Evolutionary conservation across 2,113 vertebrate species (phyloP).

Genomic region (Ceuthmochares aereus): DNA sequence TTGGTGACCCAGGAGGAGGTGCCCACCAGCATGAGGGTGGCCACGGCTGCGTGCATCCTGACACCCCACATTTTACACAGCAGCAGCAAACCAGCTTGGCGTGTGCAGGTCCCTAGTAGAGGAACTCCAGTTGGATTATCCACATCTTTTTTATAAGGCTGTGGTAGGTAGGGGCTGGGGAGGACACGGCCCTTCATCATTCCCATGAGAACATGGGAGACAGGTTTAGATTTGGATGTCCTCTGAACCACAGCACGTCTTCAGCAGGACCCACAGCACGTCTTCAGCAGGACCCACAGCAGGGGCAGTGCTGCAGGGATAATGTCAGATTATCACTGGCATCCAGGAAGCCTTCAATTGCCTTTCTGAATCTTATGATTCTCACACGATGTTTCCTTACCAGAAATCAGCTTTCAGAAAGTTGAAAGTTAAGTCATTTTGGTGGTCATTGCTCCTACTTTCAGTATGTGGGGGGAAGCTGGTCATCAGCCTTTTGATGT

Average conservation of each 20-base stretch:
- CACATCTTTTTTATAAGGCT: background rate
- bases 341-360: background rate
- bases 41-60: background rate
- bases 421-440: background rate
- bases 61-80: accelerated
- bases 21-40: accelerated
- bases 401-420: background rate
- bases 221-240: background rate
- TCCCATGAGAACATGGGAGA: background rate
- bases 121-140: background rate
- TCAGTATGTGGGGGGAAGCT: background rate
- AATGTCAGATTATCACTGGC: background rate
- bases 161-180: background rate
- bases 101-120: background rate
- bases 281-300: background rate
- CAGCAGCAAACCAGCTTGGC: background rate
- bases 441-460: background rate
- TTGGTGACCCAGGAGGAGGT: accelerated
- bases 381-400: background rate
- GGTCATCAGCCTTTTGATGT: background rate
- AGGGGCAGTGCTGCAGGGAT: background rate
- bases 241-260: background rate
- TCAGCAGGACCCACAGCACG: background rate
- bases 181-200: background rate
- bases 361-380: background rate